Base-by-base conservation (phyloP, 2,113 vertebrate genomes). In the Tachycineta bicolor region DNA sequence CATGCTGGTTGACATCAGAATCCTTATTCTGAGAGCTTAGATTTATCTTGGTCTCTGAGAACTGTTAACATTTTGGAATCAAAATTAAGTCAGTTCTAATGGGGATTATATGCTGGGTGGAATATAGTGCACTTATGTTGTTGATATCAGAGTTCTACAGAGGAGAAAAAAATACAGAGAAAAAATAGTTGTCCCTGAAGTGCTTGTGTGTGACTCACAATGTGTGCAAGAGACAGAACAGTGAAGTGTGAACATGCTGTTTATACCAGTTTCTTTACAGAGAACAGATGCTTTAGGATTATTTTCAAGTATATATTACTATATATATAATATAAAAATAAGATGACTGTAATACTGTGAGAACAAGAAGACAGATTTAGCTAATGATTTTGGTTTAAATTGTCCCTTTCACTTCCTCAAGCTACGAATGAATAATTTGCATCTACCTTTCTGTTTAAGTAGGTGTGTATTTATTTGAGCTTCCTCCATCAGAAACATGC, bases 101-200 rank as follows among this genome's bases (percentile, higher is more conserved):
- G 33, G 25, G 33, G 50, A 79, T 50, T 44, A 44, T 62, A 64
- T 24, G 11, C 12, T 4, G 5, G 19, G 47, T 74, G 34, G 47
- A 77, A 91, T 70, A 71, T 14, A 55, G 31, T 47, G 24, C 68
- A 71, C 34, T 60, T 93, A 14, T 59, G 31, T 24, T 83, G 31
- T n/a, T 78, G 55, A 50, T 90, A 69, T 47, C 41, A 71, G 24
- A 87, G 67, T 55, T 90, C 68, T 50, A 78, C 31, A 77, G 65
- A 86, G 43, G 56, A 86, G 56, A 59, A 67, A 62, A 91, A 62
- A 71, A 90, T 90, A 82, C 8, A 63, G 41, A 78, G 29, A 77
- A 80, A 94, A 90, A 92, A 83, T 39, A 88, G 75, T 31, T 69
- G 46, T 70, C 71, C 71, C 83, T 71, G 79, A 92, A 74, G 64